Percentiles rank a stretch among this genome's conserved stretches.
phyloP scores from a whole-genome alignment of 2,797 vertebrate genomes.

The Rhincodon typus region DNA sequence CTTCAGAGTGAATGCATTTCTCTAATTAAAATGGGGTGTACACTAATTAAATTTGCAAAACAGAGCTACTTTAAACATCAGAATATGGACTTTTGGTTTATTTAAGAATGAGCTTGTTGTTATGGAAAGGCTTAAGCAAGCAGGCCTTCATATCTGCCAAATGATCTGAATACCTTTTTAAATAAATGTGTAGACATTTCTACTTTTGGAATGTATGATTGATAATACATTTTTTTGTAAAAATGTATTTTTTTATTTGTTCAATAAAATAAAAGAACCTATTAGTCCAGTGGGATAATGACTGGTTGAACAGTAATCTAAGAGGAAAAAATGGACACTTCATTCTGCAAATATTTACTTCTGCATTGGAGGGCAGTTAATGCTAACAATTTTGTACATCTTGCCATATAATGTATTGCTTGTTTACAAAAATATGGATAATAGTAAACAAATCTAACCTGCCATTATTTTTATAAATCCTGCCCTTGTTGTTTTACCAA shows the following conservation, averaged over 20 bases:
- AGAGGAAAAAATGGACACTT: too few species aligned
- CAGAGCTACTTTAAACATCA: background rate
- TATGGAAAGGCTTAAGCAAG: background rate
- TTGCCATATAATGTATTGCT: background rate
- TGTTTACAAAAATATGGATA: background rate
- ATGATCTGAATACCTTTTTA: background rate
- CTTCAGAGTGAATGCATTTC: slow-evolving; percentile 50
- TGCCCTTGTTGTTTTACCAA: too few species aligned
- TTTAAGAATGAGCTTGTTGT: too few species aligned
- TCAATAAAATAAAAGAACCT: background rate
- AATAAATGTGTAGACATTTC: background rate
- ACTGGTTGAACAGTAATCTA: background rate
- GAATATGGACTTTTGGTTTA: background rate
- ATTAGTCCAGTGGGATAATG: background rate
- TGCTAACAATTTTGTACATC: background rate
- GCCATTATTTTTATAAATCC: too few species aligned
- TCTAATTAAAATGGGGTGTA: slow-evolving; percentile 57
- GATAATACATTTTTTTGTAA: background rate
- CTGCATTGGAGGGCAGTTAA: background rate
- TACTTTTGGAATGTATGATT: background rate
- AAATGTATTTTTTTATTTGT: background rate
- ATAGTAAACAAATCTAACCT: background rate
- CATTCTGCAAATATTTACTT: background rate
- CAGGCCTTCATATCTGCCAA: background rate
- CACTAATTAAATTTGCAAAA: slow-evolving; percentile 39